Evolutionary conservation across 2,888 invertebrate genomes (phyloP).

Genomic region (Euclidia mi): DNA sequence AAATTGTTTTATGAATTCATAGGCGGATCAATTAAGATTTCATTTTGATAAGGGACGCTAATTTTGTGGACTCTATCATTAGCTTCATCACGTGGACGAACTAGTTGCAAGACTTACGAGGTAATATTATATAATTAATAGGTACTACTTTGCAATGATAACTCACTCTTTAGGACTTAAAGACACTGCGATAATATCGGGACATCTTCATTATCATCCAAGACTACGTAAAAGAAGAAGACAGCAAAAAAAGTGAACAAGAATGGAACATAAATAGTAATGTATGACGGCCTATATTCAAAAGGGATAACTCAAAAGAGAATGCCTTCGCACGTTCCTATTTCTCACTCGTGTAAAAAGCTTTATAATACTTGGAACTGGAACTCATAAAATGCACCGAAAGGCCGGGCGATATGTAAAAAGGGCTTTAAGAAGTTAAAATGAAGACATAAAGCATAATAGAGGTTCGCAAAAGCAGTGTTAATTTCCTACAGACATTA

Average conservation of each 20-base stretch:
- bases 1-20: conserved; percentile 84
- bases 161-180: background rate
- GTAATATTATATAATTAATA: conserved; percentile 19
- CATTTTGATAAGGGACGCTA: conserved; percentile 81
- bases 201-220: background rate
- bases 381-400: conserved; percentile 56
- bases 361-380: conserved; percentile 55
- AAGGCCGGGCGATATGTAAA: conserved; percentile 57
- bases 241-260: background rate
- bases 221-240: background rate
- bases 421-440: conserved; percentile 65
- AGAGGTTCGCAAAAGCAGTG: conserved; percentile 72
- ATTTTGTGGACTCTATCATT: conserved; percentile 79
- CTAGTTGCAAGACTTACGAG: conserved; percentile 67
- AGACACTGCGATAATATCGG: background rate
- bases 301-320: conserved; percentile 38
- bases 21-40: conserved; percentile 84
- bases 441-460: conserved; percentile 79
- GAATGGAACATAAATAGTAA: conserved; percentile 12
- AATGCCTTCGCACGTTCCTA: conserved; percentile 39
- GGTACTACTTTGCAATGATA: background rate
- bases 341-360: conserved; percentile 44
- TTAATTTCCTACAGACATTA: conserved; percentile 80
- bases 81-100: conserved; percentile 66
- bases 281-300: conserved; percentile 21